These are phyloP conservation scores for Emydura subglobosa DNA, from an alignment of 2,113 vertebrate species.

Conservation along the genomic window DNA sequence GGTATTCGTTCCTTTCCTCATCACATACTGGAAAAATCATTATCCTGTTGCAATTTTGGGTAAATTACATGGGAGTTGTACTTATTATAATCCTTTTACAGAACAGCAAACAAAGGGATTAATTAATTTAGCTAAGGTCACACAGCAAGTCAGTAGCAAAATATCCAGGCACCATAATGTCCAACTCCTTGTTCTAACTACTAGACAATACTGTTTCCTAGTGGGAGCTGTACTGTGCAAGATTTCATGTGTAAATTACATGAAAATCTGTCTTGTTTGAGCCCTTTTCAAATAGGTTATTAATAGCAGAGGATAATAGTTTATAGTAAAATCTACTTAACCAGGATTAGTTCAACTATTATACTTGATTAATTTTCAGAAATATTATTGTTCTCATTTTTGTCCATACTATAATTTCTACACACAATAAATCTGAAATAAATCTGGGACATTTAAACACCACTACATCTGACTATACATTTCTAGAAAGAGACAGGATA, in stretches of 20 bases:
- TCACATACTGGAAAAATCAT: neutral
- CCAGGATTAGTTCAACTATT: neutral
- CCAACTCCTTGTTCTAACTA: neutral
- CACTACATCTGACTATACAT: neutral
- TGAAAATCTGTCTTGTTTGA: neutral
- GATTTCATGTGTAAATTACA: neutral
- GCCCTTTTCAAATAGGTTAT: neutral
- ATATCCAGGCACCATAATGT: neutral
- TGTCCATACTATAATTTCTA: neutral
- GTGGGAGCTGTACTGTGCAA: neutral
- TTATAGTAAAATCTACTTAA: neutral
- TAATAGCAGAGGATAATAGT: neutral
- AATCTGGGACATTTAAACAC: slow-evolving; percentile 6
- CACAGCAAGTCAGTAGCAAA: neutral
- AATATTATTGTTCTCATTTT: neutral
- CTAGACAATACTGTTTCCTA: neutral
- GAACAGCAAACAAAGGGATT: neutral
- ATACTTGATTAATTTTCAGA: neutral
- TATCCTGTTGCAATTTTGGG: neutral
- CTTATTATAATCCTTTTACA: slow-evolving; percentile 10
- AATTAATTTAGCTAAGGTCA: neutral
- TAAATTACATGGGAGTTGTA: neutral
- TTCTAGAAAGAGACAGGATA: neutral
- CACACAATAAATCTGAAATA: neutral
- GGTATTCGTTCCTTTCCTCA: neutral